These are phyloP conservation scores for Crotalus horridus DNA, from an alignment of 2,113 vertebrate genomes.

Conservation along the genomic window DNA sequence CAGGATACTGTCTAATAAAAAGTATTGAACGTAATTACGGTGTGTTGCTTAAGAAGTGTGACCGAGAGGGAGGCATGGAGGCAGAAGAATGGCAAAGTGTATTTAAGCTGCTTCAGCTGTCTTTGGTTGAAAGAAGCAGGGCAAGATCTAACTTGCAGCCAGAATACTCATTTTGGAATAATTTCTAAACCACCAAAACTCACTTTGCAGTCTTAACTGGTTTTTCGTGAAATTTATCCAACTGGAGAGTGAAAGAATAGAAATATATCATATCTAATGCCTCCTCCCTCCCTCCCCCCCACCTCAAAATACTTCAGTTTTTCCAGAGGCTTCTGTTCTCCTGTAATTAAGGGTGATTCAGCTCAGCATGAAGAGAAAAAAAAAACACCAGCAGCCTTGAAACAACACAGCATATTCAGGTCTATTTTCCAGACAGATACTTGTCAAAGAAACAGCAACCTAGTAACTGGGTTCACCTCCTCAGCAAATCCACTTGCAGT, in stretches of 20 bases:
- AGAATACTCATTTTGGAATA: constrained; percentile 55
- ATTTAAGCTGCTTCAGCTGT: constrained; percentile 61
- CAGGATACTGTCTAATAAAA: constrained; percentile 60
- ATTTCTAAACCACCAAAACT: constrained; percentile 34
- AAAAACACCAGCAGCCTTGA: background rate
- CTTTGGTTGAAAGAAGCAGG: constrained; percentile 60
- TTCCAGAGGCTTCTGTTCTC: background rate
- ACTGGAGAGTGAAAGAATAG: background rate
- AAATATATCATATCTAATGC: background rate
- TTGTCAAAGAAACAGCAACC: constrained; percentile 57
- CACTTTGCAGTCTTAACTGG: constrained; percentile 1
- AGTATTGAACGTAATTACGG: constrained; percentile 62
- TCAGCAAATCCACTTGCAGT: constrained; percentile 51
- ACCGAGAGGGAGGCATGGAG: background rate
- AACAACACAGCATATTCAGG: background rate
- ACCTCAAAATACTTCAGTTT: background rate
- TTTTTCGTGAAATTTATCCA: constrained; percentile 8
- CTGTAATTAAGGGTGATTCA: constrained; percentile 1
- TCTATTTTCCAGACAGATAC: constrained; percentile 32
- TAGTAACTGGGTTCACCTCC: constrained; percentile 64
- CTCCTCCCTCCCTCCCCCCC: background rate
- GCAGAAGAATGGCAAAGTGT: constrained; percentile 54
- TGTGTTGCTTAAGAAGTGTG: constrained; percentile 44
- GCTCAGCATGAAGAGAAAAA: too few species aligned
- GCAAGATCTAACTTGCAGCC: constrained; percentile 83